Percentiles rank a stretch among this genome's conserved stretches.
Evolutionary conservation across 2,888 invertebrate species (phyloP).

Genomic region (Thera obeliscata): DNA sequence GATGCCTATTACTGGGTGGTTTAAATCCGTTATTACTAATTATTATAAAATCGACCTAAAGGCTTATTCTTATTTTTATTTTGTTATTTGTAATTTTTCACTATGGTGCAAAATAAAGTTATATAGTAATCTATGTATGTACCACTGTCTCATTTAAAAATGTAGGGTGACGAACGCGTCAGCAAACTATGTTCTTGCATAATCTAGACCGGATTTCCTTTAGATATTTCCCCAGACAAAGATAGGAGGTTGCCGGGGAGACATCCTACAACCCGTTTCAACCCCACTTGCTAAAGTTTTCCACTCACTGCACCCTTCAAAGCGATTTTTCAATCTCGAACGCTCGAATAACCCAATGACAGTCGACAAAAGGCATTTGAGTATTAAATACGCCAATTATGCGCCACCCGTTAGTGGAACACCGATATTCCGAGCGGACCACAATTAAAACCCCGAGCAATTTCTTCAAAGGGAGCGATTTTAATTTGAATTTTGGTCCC

Average conservation of each 20-base stretch:
- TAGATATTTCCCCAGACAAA: conserved; percentile 9
- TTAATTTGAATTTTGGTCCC: conserved; percentile 74
- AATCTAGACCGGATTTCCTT: conserved; percentile 8
- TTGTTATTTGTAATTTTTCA: no score
- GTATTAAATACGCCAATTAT: conserved; percentile 72
- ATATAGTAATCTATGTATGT: no score
- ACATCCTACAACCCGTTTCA: conserved; percentile 24
- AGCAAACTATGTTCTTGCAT: not conserved
- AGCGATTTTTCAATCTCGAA: conserved; percentile 60
- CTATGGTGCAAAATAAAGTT: no score
- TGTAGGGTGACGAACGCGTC: not conserved
- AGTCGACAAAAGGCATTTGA: conserved; percentile 70
- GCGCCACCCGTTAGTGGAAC: conserved; percentile 63
- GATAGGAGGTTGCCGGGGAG: conserved; percentile 2
- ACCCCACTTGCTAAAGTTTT: conserved; percentile 40
- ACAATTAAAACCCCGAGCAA: conserved; percentile 70
- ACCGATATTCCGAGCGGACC: conserved; percentile 66
- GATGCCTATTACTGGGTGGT: no score
- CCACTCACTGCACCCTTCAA: conserved; percentile 57
- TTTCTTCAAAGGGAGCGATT: conserved; percentile 73
- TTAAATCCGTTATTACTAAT: no score
- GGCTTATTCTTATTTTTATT: no score
- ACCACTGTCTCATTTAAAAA: no score
- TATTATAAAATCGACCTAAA: no score
- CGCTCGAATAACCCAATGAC: conserved; percentile 65